phyloP scores from a whole-genome alignment of 2,888 invertebrate species.

The Amaurobius ferox region DNA sequence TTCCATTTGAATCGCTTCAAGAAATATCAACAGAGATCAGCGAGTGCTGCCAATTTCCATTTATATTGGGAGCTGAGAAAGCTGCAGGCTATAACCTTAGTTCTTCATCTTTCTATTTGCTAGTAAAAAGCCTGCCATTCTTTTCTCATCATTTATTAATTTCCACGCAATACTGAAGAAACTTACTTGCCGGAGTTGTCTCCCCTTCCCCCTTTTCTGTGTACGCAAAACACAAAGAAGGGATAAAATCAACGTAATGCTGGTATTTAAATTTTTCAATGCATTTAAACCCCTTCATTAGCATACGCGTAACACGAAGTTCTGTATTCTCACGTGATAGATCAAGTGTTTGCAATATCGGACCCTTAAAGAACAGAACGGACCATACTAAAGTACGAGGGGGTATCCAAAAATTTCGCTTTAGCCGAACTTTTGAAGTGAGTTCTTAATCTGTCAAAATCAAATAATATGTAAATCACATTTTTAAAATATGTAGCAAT shows the following conservation, averaged over 20 bases:
- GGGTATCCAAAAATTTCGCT: slow-evolving; percentile 28
- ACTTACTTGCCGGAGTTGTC: slow-evolving; percentile 24
- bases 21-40: slow-evolving; percentile 63
- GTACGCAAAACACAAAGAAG: slow-evolving; percentile 13
- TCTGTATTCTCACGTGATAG: slow-evolving; percentile 35
- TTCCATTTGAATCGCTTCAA: slow-evolving; percentile 37
- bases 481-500: too few species aligned
- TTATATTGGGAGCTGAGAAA: slow-evolving; percentile 54
- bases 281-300: slow-evolving; percentile 71
- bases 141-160: slow-evolving; percentile 48
- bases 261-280: slow-evolving; percentile 69
- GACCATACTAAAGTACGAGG: slow-evolving; percentile 11
- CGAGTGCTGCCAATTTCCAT: slow-evolving; percentile 51
- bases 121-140: slow-evolving; percentile 22
- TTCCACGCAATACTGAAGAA: slow-evolving; percentile 28
- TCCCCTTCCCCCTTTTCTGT: slow-evolving; percentile 19
- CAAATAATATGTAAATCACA: too few species aligned
- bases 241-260: slow-evolving; percentile 63
- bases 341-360: slow-evolving; percentile 39
- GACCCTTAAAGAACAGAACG: slow-evolving; percentile 19
- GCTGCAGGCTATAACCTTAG: slow-evolving; percentile 31
- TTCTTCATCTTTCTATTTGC: slow-evolving; percentile 22
- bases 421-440: too few species aligned
- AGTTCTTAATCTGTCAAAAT: too few species aligned
- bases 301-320: slow-evolving; percentile 60